Conservation (phyloP, 92 coral and sea anemone genomes). For the Blastomussa wellsi region DNA sequence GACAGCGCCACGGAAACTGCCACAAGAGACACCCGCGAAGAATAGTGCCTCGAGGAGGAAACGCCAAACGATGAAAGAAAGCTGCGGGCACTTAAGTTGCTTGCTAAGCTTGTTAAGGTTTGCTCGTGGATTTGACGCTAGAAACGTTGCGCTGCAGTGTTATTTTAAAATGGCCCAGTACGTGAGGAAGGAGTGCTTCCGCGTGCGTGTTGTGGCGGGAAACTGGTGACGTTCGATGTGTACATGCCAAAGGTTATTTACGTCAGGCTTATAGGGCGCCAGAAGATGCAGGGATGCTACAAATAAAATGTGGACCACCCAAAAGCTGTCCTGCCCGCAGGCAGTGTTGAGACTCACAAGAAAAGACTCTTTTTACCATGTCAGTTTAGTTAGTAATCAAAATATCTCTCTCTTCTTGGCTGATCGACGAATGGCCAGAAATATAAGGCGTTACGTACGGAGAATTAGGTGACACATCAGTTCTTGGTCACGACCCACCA, state of each 20-base stretch:
- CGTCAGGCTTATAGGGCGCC: not conserved
- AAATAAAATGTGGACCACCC: not conserved
- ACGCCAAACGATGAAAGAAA: not conserved
- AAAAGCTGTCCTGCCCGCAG: not conserved
- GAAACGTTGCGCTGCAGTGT: not conserved
- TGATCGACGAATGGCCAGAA: not conserved
- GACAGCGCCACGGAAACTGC: constrained; percentile 14
- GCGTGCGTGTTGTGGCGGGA: not conserved
- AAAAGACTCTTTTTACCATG: not conserved
- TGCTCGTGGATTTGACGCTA: not conserved
- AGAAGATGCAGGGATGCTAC: not conserved
- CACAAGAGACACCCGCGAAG: constrained; percentile 11
- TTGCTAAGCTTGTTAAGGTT: not conserved
- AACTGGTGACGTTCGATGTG: not conserved
- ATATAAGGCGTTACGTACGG: not conserved
- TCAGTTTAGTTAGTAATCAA: not conserved
- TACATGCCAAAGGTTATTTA: not conserved
- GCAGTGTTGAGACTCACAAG: not conserved
- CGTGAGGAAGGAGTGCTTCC: not conserved
- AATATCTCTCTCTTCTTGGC: not conserved
- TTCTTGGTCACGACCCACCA: no score
- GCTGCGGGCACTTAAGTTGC: not conserved
- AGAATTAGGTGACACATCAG: no score
- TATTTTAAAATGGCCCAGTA: not conserved
- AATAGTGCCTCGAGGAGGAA: not conserved